Evolutionary conservation across 2,797 vertebrate species (phyloP).

Genomic region (Setipinna tenuifilis): DNA sequence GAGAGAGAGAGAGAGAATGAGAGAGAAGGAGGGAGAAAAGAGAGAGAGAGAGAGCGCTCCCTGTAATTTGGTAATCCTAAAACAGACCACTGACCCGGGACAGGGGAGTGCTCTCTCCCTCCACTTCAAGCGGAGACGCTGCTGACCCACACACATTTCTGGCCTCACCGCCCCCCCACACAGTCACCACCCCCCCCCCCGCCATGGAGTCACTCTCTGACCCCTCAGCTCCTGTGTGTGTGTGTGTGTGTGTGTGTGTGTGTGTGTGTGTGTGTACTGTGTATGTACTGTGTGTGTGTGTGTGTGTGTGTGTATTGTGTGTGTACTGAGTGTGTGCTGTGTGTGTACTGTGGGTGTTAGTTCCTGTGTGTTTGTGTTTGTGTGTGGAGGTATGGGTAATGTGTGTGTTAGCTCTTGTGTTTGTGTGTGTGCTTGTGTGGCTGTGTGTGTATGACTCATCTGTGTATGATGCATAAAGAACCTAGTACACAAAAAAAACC

Average conservation of each 20-base stretch:
- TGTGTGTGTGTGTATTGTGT: conserved; percentile 28
- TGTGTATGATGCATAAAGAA: not conserved
- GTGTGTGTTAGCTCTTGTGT: not conserved
- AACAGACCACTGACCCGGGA: conserved; percentile 13
- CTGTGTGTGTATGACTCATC: conserved; percentile 6
- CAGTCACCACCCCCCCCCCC: not conserved
- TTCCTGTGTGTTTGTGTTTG: not conserved
- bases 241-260: conserved; percentile 28
- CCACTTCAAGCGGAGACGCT: not conserved
- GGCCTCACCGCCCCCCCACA: not conserved
- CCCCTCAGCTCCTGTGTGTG: not conserved
- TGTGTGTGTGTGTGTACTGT: conserved; percentile 23
- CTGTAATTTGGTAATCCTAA: conserved; percentile 24
- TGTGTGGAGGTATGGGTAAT: too few relatives aligned
- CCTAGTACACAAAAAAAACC: not conserved
- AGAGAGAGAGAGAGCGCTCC: not conserved
- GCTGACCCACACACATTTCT: not conserved
- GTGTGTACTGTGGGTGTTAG: not conserved
- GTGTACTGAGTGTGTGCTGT: not conserved
- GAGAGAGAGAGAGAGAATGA: not conserved
- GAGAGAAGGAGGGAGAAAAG: not conserved
- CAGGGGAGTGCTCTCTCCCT: conserved; percentile 10
- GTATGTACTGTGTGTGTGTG: not conserved
- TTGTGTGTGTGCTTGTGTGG: not conserved
- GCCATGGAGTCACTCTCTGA: not conserved